Evolutionary conservation across 2,888 invertebrate genomes (phyloP).

Genomic region (Calameuta pallipes): DNA sequence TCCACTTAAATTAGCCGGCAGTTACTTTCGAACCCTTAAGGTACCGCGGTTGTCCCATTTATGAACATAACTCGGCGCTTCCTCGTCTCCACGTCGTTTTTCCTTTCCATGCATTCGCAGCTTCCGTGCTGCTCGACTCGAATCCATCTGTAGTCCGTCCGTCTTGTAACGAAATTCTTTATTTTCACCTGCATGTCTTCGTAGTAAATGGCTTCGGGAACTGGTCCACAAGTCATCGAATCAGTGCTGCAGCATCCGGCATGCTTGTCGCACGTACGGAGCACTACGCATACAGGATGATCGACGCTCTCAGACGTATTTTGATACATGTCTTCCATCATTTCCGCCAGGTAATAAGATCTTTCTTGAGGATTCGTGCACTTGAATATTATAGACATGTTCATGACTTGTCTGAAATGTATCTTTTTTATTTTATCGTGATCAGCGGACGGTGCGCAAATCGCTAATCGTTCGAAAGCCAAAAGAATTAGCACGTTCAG

Average conservation of each 20-base stretch:
- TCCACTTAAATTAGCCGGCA: background rate
- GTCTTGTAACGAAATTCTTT: conserved; percentile 29
- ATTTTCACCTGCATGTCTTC: conserved; percentile 48
- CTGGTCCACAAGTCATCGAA: conserved; percentile 44
- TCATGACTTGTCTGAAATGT: background rate
- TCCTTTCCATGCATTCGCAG: conserved; percentile 46
- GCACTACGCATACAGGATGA: conserved; percentile 43
- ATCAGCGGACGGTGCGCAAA: background rate
- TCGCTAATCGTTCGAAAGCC: background rate
- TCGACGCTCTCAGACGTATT: conserved; percentile 31
- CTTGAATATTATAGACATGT: conserved; percentile 18
- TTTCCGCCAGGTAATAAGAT: conserved; percentile 45
- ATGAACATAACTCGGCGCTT: conserved; percentile 5
- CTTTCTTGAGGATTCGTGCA: conserved; percentile 47
- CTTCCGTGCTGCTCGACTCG: conserved; percentile 49
- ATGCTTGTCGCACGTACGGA: conserved; percentile 54
- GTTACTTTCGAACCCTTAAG: conserved; percentile 19
- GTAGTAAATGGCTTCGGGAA: conserved; percentile 27
- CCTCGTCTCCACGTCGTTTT: conserved; percentile 1
- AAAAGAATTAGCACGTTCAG: background rate
- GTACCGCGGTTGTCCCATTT: background rate
- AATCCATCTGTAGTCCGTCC: conserved; percentile 38
- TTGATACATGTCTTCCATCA: conserved; percentile 31
- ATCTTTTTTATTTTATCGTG: background rate
- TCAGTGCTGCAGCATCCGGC: conserved; percentile 53